These are phyloP conservation scores for Latrodectus elegans DNA, from an alignment of 2,888 invertebrate species.

Conservation along the genomic window DNA sequence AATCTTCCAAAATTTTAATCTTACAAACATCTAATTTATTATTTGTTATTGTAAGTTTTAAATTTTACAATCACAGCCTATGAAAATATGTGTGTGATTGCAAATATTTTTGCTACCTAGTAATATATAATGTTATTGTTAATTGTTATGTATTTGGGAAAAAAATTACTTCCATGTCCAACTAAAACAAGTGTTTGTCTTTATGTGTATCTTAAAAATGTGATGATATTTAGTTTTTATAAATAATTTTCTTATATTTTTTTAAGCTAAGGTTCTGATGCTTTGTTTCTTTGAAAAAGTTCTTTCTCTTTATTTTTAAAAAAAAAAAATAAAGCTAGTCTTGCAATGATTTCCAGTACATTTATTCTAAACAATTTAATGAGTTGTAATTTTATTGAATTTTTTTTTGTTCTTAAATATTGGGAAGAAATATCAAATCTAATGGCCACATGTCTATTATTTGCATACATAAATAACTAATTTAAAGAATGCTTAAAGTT, in stretches of 20 bases:
- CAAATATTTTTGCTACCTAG: slow-evolving; percentile 53
- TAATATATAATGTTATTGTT: slow-evolving; percentile 49
- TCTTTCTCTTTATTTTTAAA: background rate
- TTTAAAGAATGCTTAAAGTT: too few species aligned
- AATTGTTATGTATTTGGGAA: slow-evolving; percentile 36
- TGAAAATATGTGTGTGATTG: slow-evolving; percentile 21
- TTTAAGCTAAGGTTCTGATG: too few species aligned
- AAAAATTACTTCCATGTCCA: slow-evolving; percentile 29
- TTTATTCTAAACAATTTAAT: too few species aligned
- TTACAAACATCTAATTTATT: too few species aligned
- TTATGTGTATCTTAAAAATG: background rate
- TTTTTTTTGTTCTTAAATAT: too few species aligned
- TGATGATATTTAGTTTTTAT: background rate
- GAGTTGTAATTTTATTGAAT: too few species aligned
- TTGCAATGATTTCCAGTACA: too few species aligned
- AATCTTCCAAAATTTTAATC: too few species aligned
- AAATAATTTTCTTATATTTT: too few species aligned
- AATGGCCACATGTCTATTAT: too few species aligned
- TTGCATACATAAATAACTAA: too few species aligned
- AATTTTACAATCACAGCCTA: slow-evolving; percentile 21
- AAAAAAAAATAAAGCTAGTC: background rate
- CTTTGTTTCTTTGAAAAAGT: background rate
- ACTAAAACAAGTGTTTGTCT: background rate
- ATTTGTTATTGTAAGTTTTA: background rate
- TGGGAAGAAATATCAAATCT: too few species aligned